phyloP scores from a whole-genome alignment of 2,113 vertebrate species.

The Monarcha castaneiventris region DNA sequence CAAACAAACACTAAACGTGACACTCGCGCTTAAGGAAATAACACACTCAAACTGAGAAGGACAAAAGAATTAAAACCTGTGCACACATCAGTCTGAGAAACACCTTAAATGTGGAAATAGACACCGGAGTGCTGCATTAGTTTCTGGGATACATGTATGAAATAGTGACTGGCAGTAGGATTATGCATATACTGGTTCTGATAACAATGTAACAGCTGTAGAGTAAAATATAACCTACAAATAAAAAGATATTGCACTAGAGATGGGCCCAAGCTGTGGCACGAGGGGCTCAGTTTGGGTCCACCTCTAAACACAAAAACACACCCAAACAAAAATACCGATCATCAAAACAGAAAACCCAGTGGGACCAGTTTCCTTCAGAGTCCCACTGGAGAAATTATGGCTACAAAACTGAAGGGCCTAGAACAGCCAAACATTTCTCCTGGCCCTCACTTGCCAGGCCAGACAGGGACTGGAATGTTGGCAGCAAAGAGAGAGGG shows the following conservation, averaged over 20 bases:
- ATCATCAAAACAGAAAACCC: not conserved
- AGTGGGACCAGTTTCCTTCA: not conserved
- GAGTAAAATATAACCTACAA: constrained; percentile 41
- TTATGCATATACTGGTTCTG: constrained; percentile 44
- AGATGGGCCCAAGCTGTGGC: constrained; percentile 27
- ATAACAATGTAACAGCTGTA: constrained; percentile 25
- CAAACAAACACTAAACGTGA: constrained; percentile 38
- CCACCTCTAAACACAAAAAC: constrained; percentile 23
- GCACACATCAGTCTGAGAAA: constrained; percentile 24
- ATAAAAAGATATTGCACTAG: constrained; percentile 36
- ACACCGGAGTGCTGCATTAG: not conserved
- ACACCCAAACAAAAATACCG: not conserved
- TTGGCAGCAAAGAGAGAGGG: not conserved
- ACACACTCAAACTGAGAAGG: not conserved
- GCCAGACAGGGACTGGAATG: not conserved
- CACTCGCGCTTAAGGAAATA: not conserved
- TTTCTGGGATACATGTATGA: constrained; percentile 7
- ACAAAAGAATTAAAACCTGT: constrained; percentile 9
- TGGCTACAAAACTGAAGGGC: not conserved
- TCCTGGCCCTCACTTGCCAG: not conserved
- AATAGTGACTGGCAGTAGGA: constrained; percentile 48
- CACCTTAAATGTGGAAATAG: not conserved
- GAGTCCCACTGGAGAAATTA: not conserved
- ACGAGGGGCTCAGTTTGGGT: not conserved
- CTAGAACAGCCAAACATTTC: not conserved